Base-by-base conservation (phyloP, 1,140 invertebrate genomes). In the Trichonephila inaurata region DNA sequence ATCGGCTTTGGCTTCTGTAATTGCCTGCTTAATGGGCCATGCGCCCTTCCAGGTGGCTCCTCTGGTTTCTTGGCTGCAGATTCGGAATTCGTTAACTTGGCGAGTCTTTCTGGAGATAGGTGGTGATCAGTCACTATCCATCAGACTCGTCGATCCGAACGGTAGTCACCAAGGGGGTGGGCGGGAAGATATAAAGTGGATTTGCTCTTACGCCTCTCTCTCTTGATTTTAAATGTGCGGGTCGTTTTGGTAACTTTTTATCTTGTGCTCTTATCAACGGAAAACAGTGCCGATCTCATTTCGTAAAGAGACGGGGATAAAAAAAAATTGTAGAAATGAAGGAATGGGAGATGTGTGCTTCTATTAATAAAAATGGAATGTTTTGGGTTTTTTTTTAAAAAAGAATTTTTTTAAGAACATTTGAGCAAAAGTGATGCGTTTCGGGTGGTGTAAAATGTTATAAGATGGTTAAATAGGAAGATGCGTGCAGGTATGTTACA, bases 1-100 rank as follows among this genome's bases (percentile, higher is more conserved):
- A 92, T 92, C 90, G 90, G 90, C 82, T 92, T 92, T 91, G 18
- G 90, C 90, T 51, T 85, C 82, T 83, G 90, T 92, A 92, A 92
- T 92, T 92, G 90, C 90, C 61, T 12, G 61, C 19, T 62, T 92
- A 92, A 92, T 92, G 90, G 77, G 90, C 60, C 90, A 28, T 92
- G 81, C 12, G 18, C 58, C 24, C 28, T 61, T 12, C 44, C 21
- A 21, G 28, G 64, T 24, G 33, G 33, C 18, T 21, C 16, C n/a
- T 91, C 72, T 81, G 58, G 51, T 91, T 91, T 91, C 89, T 92
- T 92, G 90, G 90, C 90, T 82, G 81, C 12, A 33, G 51, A 82
- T 72, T 81, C n/a, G 77, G 89, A 90, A 90, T 90, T 77, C 89
- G 89, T 51, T 61, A 81, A 81, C 69, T 90, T 90, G 89, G 89